A percentile compares a stretch with the other conserved stretches of the same genome.
Evolutionary conservation across 1,140 invertebrate genomes (phyloP).

Genomic region (Drosophila lini): DNA sequence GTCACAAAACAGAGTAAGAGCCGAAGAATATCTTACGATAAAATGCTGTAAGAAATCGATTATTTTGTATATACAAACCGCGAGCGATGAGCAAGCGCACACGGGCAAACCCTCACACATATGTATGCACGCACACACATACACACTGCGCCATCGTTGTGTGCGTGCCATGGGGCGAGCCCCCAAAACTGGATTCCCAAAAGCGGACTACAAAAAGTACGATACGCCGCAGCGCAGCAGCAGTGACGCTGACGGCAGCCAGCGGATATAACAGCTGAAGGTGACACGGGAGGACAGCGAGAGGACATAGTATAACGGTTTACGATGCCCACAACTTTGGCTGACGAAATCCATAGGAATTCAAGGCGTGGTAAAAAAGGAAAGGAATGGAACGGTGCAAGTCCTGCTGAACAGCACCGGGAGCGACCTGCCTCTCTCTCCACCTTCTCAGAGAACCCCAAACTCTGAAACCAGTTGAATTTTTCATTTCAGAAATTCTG

Average conservation of each 20-base stretch:
- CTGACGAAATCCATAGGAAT: constrained; percentile 40
- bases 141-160: constrained; percentile 12
- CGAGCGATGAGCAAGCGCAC: constrained; percentile 61
- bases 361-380: constrained; percentile 35
- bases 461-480: constrained; percentile 35
- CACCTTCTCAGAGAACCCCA: neutral
- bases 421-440: neutral
- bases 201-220: constrained; percentile 27
- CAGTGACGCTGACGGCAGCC: neutral
- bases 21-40: constrained; percentile 19
- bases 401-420: neutral
- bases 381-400: constrained; percentile 12
- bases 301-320: constrained; percentile 47
- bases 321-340: constrained; percentile 1
- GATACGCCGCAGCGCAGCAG: constrained; percentile 2
- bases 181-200: constrained; percentile 78
- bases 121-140: constrained; percentile 1
- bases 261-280: constrained; percentile 51
- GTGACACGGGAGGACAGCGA: constrained; percentile 51
- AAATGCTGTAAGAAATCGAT: constrained; percentile 66
- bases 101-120: constrained; percentile 36
- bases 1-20: constrained; percentile 50
- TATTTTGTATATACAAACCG: constrained; percentile 64
- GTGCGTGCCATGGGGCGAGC: constrained; percentile 64
- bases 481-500: neutral